These are phyloP conservation scores for Carcharodon carcharias DNA, from an alignment of 2,797 vertebrate species.

Conservation along the genomic window DNA sequence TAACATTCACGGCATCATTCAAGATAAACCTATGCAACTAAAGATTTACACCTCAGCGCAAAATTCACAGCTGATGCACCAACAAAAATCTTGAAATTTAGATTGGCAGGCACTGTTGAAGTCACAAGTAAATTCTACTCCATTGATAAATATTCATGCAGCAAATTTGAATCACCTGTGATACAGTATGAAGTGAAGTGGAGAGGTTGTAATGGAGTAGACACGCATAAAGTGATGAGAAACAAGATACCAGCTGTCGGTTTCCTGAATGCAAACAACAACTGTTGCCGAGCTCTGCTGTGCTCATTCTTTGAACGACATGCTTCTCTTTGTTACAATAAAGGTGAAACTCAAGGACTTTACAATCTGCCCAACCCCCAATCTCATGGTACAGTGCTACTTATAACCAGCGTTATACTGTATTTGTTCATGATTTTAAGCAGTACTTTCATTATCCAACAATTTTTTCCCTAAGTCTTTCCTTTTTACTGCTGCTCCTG, in stretches of 20 bases:
- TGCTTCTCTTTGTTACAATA: neutral
- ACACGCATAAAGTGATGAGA: neutral
- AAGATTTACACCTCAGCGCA: neutral
- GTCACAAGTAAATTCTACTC: neutral
- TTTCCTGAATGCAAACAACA: neutral
- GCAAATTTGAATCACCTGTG: neutral
- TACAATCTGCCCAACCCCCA: neutral
- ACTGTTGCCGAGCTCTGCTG: neutral
- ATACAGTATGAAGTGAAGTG: neutral
- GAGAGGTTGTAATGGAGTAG: neutral
- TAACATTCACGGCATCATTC: neutral
- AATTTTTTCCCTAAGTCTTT: neutral
- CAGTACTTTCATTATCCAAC: neutral
- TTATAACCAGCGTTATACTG: neutral
- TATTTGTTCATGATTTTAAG: neutral
- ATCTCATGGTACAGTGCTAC: neutral
- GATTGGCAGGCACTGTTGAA: neutral
- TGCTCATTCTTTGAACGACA: neutral
- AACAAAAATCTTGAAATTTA: too few relatives aligned
- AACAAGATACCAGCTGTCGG: neutral
- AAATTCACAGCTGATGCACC: neutral
- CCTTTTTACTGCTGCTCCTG: neutral
- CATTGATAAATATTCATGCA: neutral
- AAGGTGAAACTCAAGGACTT: slow-evolving; percentile 30
- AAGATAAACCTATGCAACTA: neutral